Evolutionary conservation across 2,797 vertebrate species (phyloP).

Genomic region (Gymnocypris eckloni): DNA sequence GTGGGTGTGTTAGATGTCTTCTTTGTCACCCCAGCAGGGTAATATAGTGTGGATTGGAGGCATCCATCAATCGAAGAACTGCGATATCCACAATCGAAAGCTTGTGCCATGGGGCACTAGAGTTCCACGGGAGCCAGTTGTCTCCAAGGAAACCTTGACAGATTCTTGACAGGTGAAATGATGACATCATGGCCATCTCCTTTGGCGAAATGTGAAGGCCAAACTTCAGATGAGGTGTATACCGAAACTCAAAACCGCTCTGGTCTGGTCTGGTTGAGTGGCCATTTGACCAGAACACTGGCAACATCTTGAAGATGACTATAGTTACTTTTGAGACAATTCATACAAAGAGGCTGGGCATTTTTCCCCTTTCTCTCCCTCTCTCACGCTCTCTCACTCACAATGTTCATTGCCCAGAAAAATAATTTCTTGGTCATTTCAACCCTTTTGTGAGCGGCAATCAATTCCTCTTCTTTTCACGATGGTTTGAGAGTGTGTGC

Average conservation of each 20-base stretch:
- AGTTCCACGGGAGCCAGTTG: slow-evolving; percentile 34
- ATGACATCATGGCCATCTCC: slow-evolving; percentile 50
- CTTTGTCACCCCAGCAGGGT: slow-evolving; percentile 49
- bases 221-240: slow-evolving; percentile 44
- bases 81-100: slow-evolving; percentile 58
- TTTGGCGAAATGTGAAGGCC: slow-evolving; percentile 28
- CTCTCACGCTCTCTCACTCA: slow-evolving; percentile 64
- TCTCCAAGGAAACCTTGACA: slow-evolving; percentile 48
- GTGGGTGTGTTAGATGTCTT: slow-evolving; percentile 28
- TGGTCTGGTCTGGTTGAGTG: slow-evolving; percentile 49
- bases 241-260: slow-evolving; percentile 29
- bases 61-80: slow-evolving; percentile 56
- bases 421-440: slow-evolving; percentile 87
- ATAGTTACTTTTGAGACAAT: slow-evolving; percentile 75
- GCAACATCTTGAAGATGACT: slow-evolving; percentile 75
- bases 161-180: slow-evolving; percentile 53
- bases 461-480: slow-evolving; percentile 87
- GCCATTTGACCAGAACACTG: slow-evolving; percentile 56
- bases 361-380: slow-evolving; percentile 43
- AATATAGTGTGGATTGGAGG: slow-evolving; percentile 52
- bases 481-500: slow-evolving; percentile 79
- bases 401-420: slow-evolving; percentile 85
- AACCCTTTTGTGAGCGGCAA: slow-evolving; percentile 83
- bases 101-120: slow-evolving; percentile 45
- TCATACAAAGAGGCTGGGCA: slow-evolving; percentile 73